These are phyloP conservation scores for Philonicus albiceps DNA, from an alignment of 2,888 invertebrate species.

Conservation along the genomic window DNA sequence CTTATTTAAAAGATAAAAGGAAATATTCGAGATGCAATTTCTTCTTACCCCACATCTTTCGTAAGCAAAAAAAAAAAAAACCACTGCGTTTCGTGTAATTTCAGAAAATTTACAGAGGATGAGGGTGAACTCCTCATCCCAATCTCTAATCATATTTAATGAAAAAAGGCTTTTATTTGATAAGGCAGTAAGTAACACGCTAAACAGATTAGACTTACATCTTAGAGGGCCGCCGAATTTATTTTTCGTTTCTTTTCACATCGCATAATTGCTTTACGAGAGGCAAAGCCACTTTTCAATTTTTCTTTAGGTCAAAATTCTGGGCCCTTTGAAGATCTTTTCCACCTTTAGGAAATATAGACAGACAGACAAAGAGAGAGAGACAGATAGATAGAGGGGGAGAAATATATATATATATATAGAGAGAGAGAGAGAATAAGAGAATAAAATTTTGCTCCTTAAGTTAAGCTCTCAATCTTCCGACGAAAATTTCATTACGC, in stretches of 20 bases:
- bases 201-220: constrained; percentile 20
- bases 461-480: constrained; percentile 16
- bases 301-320: background rate
- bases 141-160: constrained; percentile 4
- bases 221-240: background rate
- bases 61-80: background rate
- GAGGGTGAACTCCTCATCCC: background rate
- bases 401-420: no score
- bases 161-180: constrained; percentile 6
- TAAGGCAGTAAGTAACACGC: constrained; percentile 1
- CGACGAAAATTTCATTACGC: constrained; percentile 22
- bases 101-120: background rate
- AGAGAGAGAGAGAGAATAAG: background rate
- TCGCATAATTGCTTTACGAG: background rate
- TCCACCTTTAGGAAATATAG: background rate
- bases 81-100: background rate
- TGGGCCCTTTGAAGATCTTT: constrained; percentile 2
- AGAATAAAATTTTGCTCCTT: background rate
- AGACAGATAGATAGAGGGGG: background rate
- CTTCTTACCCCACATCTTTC: background rate
- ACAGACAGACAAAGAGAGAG: background rate
- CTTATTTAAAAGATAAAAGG: background rate
- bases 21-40: background rate
- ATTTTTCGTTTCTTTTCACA: background rate
- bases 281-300: background rate